Evolutionary conservation across 2,797 vertebrate genomes (phyloP), one percentile per base, ranked within the genome.

Genomic region (Arnoldichthys spilopterus): DNA sequence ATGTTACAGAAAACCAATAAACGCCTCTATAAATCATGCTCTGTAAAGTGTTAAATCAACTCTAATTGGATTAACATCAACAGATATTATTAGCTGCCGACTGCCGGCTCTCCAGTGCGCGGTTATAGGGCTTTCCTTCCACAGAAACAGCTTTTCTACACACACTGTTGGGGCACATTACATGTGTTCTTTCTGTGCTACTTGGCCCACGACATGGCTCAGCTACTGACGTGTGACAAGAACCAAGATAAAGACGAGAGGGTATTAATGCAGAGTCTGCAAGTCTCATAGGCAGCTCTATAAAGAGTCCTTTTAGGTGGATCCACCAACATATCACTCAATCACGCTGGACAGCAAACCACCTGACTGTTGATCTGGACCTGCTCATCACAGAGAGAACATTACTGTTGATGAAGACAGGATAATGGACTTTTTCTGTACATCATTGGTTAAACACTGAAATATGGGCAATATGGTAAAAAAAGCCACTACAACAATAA

Each of bases 1-100:
- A 92, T 93, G 94, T 94, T 94, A 94, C 92, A 93, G 93, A 94
- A 95, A 95, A 94, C 93, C 93, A 95, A 94, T 95, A 94, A 94
- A 94, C 92, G 93, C 93, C 93, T 93, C 93, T 94, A 94, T 94
- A 94, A 94, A 94, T 95, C 94, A 94, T 89, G 92, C 90, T 89
- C 91, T 94, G 93, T 91, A 94, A 93, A 94, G 93, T 94, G 94
- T 95, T 94, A 94, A 94, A 94, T 94, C 93, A 94, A 94, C 93
- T 90, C 92, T 94, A 95, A 95, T 93, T 91, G 92, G 92, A 94
- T 94, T 94, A 94, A 93, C 93, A 94, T 95, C 92, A 94, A 93
- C 93, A 93, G 91, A 94, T 95, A 94, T 93, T 94, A 93, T 94
- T 85, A 93, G 92, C 89, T 86, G 92, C 91, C 91, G 89, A 90